Evolutionary conservation across 2,888 invertebrate species (phyloP), one percentile per base, ranked within the genome.

Genomic region (Tachina fera): DNA sequence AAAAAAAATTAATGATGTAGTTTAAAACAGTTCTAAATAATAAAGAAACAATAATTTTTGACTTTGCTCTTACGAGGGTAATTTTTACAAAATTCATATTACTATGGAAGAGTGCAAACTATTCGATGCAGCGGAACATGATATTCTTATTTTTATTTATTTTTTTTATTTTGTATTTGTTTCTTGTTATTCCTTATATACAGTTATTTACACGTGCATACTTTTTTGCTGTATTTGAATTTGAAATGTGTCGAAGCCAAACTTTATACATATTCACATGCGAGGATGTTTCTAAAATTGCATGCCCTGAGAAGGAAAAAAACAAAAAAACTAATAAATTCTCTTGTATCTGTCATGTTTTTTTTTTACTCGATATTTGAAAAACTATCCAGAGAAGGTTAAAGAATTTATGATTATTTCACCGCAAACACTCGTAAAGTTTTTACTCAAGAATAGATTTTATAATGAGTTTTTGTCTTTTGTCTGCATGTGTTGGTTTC

Each of bases 181-280:
- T 16, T 19, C 5, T 14, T 56, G 3, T 43, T 16, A 3, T 22
- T 22, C 22, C 9, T 13, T 53, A 41, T 58, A 71, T 56, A 6
- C 45, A 47, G 43, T 19, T 22, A 41, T 53, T 45, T 61, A 51
- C 31, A 31, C 1, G 31, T 31, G 31, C 31, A 0, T 31, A 1
- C 31, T 31, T 49, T n/a, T n/a, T 49, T 16, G 49, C 6, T 58
- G 58, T 11, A 60, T 60, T 60, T 60, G 39, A n/a, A 5, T 39
- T 60, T 60, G 14, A 53, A 74, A 81, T 74, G 68, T 68, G 74
- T 81, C 80, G 68, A 31, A 43, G 10, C 47, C 0, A 3, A 31
- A 31, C 14, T 58, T 31, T 45, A 9, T 47, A n/a, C n/a, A n/a
- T n/a, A 13, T 14, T 10, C 11, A 47, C 22, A 9, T 43, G 9